Percentiles rank a stretch among this genome's conserved stretches.
Evolutionary conservation across 2,113 vertebrate genomes (phyloP).

Genomic region (Indicator maculatus): DNA sequence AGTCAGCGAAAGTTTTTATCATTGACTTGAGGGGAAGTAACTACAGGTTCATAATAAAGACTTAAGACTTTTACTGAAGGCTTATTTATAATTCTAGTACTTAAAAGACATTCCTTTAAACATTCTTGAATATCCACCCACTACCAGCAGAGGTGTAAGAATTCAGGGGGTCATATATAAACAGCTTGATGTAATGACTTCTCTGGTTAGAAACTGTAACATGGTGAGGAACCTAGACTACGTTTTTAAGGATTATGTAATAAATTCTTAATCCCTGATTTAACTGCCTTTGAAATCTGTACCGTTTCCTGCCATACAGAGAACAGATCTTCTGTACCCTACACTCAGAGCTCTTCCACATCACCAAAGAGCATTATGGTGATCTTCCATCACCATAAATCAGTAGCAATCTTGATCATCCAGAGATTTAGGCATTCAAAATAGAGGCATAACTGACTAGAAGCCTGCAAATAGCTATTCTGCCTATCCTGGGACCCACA

Average conservation of each 20-base stretch:
- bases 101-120: neutral
- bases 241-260: neutral
- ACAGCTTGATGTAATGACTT: neutral
- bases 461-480: neutral
- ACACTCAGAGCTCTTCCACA: neutral
- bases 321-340: neutral
- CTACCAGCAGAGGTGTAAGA: neutral
- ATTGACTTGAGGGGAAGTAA: neutral
- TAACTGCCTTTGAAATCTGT: neutral
- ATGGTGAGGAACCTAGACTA: neutral
- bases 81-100: neutral
- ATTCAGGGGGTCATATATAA: neutral
- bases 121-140: neutral
- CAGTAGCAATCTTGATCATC: neutral
- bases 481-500: neutral
- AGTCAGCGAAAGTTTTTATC: neutral
- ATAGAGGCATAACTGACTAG: neutral
- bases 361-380: neutral
- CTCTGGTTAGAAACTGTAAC: neutral
- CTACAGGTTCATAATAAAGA: neutral
- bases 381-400: neutral
- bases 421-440: neutral
- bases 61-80: neutral
- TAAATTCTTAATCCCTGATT: neutral
- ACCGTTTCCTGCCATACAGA: neutral